phyloP scores from a whole-genome alignment of 2,888 invertebrate genomes.

The Microctonus hyperodae region DNA sequence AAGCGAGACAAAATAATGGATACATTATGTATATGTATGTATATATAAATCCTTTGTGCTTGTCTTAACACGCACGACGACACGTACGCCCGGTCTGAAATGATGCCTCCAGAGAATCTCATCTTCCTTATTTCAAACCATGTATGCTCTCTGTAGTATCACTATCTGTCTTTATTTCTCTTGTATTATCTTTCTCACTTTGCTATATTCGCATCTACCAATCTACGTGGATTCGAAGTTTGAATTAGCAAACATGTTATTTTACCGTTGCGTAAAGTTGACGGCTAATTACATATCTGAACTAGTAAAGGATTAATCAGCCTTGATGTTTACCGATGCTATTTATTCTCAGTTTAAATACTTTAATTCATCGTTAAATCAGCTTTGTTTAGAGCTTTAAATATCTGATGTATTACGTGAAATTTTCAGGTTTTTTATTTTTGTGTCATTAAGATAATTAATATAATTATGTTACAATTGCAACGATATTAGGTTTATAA shows the following conservation, averaged over 20 bases:
- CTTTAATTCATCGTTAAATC: background rate
- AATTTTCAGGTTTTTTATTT: no score
- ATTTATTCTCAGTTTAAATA: background rate
- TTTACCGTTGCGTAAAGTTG: conserved; percentile 36
- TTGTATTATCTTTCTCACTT: background rate
- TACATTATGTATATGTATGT: background rate
- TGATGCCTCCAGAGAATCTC: background rate
- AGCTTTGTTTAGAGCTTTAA: background rate
- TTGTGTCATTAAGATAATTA: no score
- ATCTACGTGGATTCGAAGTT: conserved; percentile 35
- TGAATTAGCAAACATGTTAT: conserved; percentile 48
- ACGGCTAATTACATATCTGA: conserved; percentile 52
- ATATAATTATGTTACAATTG: no score
- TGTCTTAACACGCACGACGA: background rate
- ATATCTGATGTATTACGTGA: background rate
- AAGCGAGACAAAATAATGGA: background rate
- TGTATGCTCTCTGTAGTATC: background rate
- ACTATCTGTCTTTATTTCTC: background rate
- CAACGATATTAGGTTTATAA: no score
- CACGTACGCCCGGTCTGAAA: background rate
- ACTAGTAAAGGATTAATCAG: conserved; percentile 52
- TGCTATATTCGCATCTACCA: background rate
- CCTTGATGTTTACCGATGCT: conserved; percentile 40
- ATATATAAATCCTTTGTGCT: background rate
- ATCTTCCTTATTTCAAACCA: background rate